Percentiles rank a stretch among this genome's conserved stretches.
Evolutionary conservation across 2,888 invertebrate genomes (phyloP).

Genomic region (Drosophila pullipes): DNA sequence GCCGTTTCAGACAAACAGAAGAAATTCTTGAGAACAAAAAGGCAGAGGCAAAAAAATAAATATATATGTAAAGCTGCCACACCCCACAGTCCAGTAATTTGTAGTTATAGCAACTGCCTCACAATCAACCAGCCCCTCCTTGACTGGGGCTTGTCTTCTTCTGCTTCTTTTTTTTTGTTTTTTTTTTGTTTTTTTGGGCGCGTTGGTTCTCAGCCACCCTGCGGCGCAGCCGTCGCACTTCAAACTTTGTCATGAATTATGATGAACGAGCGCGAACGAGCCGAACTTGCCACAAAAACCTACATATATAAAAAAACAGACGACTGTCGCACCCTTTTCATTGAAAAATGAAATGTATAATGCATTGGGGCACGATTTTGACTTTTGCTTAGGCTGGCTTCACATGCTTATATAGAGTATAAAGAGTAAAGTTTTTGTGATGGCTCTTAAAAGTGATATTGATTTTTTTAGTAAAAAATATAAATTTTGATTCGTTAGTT

Average conservation of each 20-base stretch:
- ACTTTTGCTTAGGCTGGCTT: not conserved
- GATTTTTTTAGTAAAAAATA: not conserved
- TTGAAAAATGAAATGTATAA: conserved; percentile 49
- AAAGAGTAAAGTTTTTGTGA: not conserved
- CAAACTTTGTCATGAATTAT: conserved; percentile 81
- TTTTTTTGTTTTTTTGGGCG: conserved; percentile 24
- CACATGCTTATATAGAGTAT: conserved; percentile 3
- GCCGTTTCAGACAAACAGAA: conserved; percentile 49
- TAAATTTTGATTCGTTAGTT: not conserved
- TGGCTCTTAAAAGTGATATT: too few relatives aligned
- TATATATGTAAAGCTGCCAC: conserved; percentile 42
- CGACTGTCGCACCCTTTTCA: conserved; percentile 75
- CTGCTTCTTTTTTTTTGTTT: not conserved
- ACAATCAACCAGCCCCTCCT: not conserved
- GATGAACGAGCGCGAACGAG: conserved; percentile 69
- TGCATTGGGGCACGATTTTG: conserved; percentile 27
- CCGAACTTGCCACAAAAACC: conserved; percentile 29
- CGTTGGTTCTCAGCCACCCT: conserved; percentile 44
- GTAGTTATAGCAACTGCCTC: conserved; percentile 66
- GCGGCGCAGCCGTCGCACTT: conserved; percentile 74
- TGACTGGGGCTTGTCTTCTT: conserved; percentile 38
- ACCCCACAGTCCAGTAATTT: conserved; percentile 68
- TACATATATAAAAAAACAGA: conserved; percentile 21
- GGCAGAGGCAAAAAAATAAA: conserved; percentile 24
- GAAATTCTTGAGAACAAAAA: conserved; percentile 39